Conservation (phyloP, 2,888 invertebrate species). For the Athalia circularis region DNA sequence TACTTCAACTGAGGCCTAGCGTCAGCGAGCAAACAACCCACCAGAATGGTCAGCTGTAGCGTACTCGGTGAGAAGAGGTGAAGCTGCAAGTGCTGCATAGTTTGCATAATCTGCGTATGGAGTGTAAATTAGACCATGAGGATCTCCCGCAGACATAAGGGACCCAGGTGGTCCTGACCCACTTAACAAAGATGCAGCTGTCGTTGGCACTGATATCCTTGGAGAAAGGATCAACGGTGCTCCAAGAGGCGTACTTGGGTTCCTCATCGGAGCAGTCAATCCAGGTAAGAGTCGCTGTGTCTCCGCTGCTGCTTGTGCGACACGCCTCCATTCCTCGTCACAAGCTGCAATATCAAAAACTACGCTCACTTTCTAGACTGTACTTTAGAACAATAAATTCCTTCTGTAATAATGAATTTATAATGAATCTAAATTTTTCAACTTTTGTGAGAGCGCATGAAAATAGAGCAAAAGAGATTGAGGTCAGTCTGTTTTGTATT, state of each 20-base stretch:
- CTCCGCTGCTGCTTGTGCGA: slow-evolving; percentile 87
- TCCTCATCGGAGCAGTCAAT: slow-evolving; percentile 79
- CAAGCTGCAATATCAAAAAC: slow-evolving; percentile 79
- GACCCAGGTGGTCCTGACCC: slow-evolving; percentile 80
- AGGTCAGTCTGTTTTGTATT: not conserved
- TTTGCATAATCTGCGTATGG: slow-evolving; percentile 93
- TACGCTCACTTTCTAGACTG: slow-evolving; percentile 73
- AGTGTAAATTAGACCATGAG: slow-evolving; percentile 91
- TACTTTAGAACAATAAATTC: slow-evolving; percentile 33
- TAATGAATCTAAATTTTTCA: not conserved
- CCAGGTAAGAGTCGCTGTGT: slow-evolving; percentile 86
- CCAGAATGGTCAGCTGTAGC: slow-evolving; percentile 94
- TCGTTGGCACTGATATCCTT: slow-evolving; percentile 88
- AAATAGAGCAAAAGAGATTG: not conserved
- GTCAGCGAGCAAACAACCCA: slow-evolving; percentile 93
- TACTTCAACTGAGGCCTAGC: slow-evolving; percentile 75
- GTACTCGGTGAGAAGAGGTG: slow-evolving; percentile 90
- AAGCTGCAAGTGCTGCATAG: slow-evolving; percentile 89
- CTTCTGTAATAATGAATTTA: not conserved
- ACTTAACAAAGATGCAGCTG: slow-evolving; percentile 80
- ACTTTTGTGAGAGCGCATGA: no score
- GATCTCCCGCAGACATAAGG: slow-evolving; percentile 81
- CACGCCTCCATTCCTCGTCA: slow-evolving; percentile 91
- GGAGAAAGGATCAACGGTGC: slow-evolving; percentile 95
- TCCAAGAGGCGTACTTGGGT: slow-evolving; percentile 86